Conservation (phyloP, 2,888 invertebrate species). For the Leptopilina syphax region DNA sequence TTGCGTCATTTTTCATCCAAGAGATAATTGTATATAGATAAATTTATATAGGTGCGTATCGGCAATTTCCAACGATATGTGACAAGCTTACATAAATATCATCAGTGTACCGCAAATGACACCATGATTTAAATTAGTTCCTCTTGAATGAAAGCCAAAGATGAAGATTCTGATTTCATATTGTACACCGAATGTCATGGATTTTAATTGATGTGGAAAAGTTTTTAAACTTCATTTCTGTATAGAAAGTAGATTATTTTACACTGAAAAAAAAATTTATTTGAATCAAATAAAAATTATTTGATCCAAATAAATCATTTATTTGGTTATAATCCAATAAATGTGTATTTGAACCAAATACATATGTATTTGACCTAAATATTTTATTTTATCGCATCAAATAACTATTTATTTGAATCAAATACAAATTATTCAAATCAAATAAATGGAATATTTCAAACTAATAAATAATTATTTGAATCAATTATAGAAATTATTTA, state of each 20-base stretch:
- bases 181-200: background rate
- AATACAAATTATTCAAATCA: too few species aligned
- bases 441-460: too few species aligned
- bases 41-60: conserved; percentile 19
- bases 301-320: too few species aligned
- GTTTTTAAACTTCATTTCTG: background rate
- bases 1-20: conserved; percentile 19
- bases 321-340: too few species aligned
- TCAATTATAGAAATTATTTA: too few species aligned
- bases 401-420: too few species aligned
- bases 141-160: background rate
- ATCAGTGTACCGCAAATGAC: background rate
- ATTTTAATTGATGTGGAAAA: background rate
- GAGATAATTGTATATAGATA: conserved; percentile 13
- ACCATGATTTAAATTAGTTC: conserved; percentile 15
- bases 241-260: background rate
- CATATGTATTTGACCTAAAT: too few species aligned
- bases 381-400: too few species aligned
- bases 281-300: too few species aligned
- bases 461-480: too few species aligned
- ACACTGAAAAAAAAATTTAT: too few species aligned
- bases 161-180: background rate
- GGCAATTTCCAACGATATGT: conserved; percentile 12
- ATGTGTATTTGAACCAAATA: too few species aligned
- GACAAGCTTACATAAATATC: conserved; percentile 7